Evolutionary conservation across 2,888 invertebrate genomes (phyloP).

Genomic region (Ernsta delagoae): DNA sequence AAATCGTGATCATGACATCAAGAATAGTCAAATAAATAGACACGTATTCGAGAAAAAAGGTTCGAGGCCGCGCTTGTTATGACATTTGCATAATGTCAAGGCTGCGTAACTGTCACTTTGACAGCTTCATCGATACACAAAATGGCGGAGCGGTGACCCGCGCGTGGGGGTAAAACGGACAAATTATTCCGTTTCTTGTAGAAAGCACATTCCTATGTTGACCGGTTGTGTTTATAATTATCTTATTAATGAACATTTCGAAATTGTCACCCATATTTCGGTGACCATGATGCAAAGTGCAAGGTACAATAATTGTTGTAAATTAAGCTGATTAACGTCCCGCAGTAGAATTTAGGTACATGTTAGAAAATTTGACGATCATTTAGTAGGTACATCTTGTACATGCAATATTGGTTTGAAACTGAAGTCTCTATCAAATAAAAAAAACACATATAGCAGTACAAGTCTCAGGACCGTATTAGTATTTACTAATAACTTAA

Average conservation of each 20-base stretch:
- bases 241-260: neutral
- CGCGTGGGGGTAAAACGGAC: neutral
- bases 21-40: slow-evolving; percentile 26
- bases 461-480: too few species aligned
- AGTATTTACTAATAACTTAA: too few species aligned
- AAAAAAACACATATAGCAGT: too few species aligned
- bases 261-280: neutral
- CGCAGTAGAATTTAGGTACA: too few species aligned
- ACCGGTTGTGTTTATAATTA: too few species aligned
- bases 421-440: too few species aligned
- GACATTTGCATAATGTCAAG: slow-evolving; percentile 36
- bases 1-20: slow-evolving; percentile 25
- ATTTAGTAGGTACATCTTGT: too few species aligned
- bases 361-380: too few species aligned
- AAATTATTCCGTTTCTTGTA: slow-evolving; percentile 19
- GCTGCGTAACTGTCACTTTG: slow-evolving; percentile 27
- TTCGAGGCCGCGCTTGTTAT: slow-evolving; percentile 18
- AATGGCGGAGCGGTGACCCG: slow-evolving; percentile 28
- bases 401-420: too few species aligned
- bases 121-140: slow-evolving; percentile 31
- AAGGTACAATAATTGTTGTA: too few species aligned
- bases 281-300: neutral
- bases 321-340: too few species aligned
- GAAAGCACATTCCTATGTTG: slow-evolving; percentile 10
- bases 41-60: slow-evolving; percentile 19